Base-by-base conservation (phyloP, 1,140 invertebrate genomes). In the Nomia melanderi region DNA sequence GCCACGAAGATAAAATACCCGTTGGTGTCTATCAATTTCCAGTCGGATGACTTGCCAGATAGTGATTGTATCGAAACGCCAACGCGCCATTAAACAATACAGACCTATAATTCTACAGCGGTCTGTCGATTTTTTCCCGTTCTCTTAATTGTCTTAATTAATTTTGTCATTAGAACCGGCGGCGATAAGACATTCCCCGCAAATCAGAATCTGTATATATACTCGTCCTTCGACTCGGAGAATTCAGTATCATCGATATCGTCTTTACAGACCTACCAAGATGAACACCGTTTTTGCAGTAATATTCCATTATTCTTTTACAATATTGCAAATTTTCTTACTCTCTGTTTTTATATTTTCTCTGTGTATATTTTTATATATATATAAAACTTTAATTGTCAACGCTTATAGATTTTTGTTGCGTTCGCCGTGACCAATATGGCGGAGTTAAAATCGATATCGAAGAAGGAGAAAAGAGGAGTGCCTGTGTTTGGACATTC, bases 391-490 rank as follows among this genome's bases (percentile, higher is more conserved):
- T 57, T 20, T 17, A 7, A 2, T 31, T 25, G 39, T 36, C n/a
- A n/a, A 65, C 33, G 11, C 1, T 56, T 36, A 3, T 39, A 91
- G 90, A 79, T 90, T 4, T 27, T 86, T 14, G 70, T 89, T 29
- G 47, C 59, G 0, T 66, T 82, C 17, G 78, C 78, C 0, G 5
- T 89, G 56, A 80, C 83, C 9, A 62, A 78, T 9, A 83, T 82
- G 29, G 77, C 72, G 2, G 70, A 82, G 12, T 20, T 65, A 9
- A 83, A 85, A 64, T 56, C 63, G 14, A 62, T 79, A 33, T 71
- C 78, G 0, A 89, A 82, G 67, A 92, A 91, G 39, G 81, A 86
- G 23, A 92, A 92, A 78, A 83, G 91, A 39, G 91, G 91, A 12
- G 82, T 90, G 2, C 75, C 84, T 1, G 33, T 90, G 47, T 89